Evolutionary conservation across 2,797 vertebrate species (phyloP).

Genomic region (Sebastes taczanowskii): DNA sequence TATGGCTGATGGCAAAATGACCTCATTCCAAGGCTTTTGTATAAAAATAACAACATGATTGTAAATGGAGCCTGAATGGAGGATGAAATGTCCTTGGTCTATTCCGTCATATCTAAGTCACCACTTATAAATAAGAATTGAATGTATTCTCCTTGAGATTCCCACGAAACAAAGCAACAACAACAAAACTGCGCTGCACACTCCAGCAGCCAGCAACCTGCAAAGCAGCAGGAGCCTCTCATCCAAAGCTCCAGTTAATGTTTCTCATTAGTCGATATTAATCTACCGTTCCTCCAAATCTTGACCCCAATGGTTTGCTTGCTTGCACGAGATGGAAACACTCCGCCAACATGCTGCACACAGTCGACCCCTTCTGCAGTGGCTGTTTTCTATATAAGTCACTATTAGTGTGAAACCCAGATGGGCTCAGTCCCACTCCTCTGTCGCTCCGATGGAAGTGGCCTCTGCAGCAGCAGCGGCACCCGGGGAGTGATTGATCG

Average conservation of each 20-base stretch:
- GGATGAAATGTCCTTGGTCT: slow-evolving; percentile 1
- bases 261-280: slow-evolving; percentile 49
- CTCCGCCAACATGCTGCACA: slow-evolving; percentile 16
- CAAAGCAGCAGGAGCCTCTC: slow-evolving; percentile 37
- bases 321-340: slow-evolving; percentile 32
- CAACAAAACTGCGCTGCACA: neutral
- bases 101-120: slow-evolving; percentile 2
- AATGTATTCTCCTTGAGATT: slow-evolving; percentile 4
- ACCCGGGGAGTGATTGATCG: slow-evolving; percentile 67
- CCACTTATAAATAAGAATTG: neutral
- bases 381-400: slow-evolving; percentile 57
- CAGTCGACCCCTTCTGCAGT: slow-evolving; percentile 18
- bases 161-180: slow-evolving; percentile 18
- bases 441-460: slow-evolving; percentile 19
- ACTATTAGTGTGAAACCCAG: slow-evolving; percentile 58
- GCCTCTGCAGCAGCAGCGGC: slow-evolving; percentile 17
- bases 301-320: slow-evolving; percentile 27
- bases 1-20: slow-evolving; percentile 4
- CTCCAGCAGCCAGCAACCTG: slow-evolving; percentile 11
- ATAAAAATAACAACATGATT: slow-evolving; percentile 3
- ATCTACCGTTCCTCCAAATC: slow-evolving; percentile 40
- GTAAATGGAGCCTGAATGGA: neutral
- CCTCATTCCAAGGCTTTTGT: neutral
- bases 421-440: slow-evolving; percentile 49
- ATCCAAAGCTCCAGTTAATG: slow-evolving; percentile 24